These are phyloP conservation scores for Micromesistius poutassou DNA, from an alignment of 2,797 vertebrate species.

Conservation along the genomic window DNA sequence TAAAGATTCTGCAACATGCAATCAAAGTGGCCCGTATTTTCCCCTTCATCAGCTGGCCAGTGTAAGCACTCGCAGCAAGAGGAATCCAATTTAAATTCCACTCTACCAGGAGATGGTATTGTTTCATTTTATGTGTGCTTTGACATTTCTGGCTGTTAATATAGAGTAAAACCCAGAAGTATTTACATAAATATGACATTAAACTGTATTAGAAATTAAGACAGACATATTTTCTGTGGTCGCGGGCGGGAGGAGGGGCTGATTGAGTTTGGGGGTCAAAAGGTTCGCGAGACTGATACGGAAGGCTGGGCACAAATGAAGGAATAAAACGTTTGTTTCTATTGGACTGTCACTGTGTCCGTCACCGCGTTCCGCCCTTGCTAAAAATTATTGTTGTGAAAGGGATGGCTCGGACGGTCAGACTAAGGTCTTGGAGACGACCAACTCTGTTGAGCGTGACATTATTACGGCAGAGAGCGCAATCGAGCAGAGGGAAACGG, in stretches of 20 bases:
- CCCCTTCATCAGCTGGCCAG: constrained; percentile 79
- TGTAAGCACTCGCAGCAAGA: constrained; percentile 72
- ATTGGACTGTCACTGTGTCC: constrained; percentile 19
- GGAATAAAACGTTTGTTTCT: constrained; percentile 33
- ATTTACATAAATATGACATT: constrained; percentile 87
- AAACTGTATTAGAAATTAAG: constrained; percentile 83
- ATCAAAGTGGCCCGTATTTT: constrained; percentile 79
- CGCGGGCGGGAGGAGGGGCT: constrained; percentile 52
- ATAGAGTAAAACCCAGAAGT: constrained; percentile 77
- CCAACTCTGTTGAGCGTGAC: background rate
- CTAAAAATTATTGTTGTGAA: constrained; percentile 8
- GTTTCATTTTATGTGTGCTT: constrained; percentile 86
- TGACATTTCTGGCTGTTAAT: constrained; percentile 84
- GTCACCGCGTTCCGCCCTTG: constrained; percentile 20
- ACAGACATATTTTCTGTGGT: constrained; percentile 70
- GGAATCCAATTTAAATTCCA: constrained; percentile 85
- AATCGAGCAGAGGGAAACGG: constrained; percentile 2
- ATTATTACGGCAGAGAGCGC: background rate
- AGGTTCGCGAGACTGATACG: constrained; percentile 55
- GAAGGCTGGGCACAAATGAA: constrained; percentile 25
- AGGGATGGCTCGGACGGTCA: background rate
- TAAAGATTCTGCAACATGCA: constrained; percentile 82
- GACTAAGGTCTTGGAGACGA: background rate
- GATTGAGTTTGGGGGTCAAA: constrained; percentile 71
- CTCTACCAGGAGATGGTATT: constrained; percentile 79